Evolutionary conservation across 53 echinoderm and acorn worm species (phyloP).

Genomic region (Antedon mediterranea): DNA sequence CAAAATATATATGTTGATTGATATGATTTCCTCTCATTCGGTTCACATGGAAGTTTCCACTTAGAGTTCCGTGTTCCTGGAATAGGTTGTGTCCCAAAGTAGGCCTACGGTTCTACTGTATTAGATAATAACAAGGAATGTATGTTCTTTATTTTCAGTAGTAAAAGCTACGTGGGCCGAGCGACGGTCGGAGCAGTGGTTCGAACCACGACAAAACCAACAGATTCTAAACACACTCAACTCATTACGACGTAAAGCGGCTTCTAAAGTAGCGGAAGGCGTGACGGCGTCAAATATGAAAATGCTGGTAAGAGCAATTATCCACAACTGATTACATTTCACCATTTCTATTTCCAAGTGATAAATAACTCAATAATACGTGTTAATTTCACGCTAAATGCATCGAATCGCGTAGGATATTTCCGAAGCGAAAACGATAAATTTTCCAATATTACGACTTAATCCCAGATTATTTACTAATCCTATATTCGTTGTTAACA

Average conservation of each 20-base stretch:
- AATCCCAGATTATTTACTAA: too few species aligned
- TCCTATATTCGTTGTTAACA: too few species aligned
- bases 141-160: background rate
- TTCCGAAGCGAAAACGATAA: background rate
- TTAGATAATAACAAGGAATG: too few species aligned
- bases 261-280: slow-evolving; percentile 19
- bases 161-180: background rate
- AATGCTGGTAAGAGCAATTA: slow-evolving; percentile 32
- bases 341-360: background rate
- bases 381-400: background rate
- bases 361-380: background rate
- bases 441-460: too few species aligned
- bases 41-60: too few species aligned
- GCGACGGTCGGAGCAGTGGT: background rate
- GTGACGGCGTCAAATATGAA: slow-evolving; percentile 39
- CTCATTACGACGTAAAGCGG: slow-evolving; percentile 38
- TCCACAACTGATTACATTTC: background rate
- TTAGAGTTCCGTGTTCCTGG: too few species aligned
- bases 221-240: slow-evolving; percentile 34
- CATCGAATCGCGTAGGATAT: background rate
- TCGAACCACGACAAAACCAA: slow-evolving; percentile 2
- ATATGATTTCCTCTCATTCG: too few species aligned
- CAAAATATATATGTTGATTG: too few species aligned
- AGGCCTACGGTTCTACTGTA: too few species aligned
- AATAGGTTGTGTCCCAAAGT: too few species aligned